Evolutionary conservation across 1,140 invertebrate species (phyloP), one percentile per base, ranked within the genome.

Genomic region (Listronotus bonariensis): DNA sequence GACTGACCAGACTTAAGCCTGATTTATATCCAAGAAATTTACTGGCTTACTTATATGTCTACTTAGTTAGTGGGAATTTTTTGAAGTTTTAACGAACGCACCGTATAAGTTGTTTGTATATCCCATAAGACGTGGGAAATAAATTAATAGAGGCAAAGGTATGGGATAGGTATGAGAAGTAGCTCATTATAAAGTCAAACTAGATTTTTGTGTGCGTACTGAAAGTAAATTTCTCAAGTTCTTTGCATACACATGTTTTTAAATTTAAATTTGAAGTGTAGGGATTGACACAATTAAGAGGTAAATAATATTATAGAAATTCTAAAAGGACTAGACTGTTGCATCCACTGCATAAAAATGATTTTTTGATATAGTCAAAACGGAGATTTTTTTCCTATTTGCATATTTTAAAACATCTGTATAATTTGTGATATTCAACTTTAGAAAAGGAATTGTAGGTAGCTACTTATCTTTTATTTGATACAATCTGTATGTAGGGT

Each of bases 131-230:
- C 53, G 53, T 56, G 53, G 53, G 53, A 56, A 56, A 42, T 43
- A 56, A 42, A 20, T 56, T 18, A 56, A 56, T 40, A 12, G 12
- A 12, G 12, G 7, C 34, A n/a, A 11, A 38, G 36, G 51, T 40
- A 42, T 56, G 53, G 53, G 53, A 20, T 56, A 41, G 32, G 53
- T 56, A 56, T 56, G 53, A 56, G 41, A 56, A 40, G 51, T 38
- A 53, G 40, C 40, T 56, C 53, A 56, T 56, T 56, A 56, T 56
- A 31, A 7, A 56, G 41, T 56, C 53, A 56, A 31, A 56, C 38
- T 40, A 31, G 40, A 56, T 56, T 20, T 56, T 14, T 18, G 53
- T 56, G 51, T 56, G 41, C 38, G 53, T 56, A 56, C 41, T 36
- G 53, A n/a, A 42, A 18, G 26, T 49, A 49, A 4, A 20, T 49